Conservation (phyloP, 2,113 vertebrate genomes). For the Mesocricetus auratus region DNA sequence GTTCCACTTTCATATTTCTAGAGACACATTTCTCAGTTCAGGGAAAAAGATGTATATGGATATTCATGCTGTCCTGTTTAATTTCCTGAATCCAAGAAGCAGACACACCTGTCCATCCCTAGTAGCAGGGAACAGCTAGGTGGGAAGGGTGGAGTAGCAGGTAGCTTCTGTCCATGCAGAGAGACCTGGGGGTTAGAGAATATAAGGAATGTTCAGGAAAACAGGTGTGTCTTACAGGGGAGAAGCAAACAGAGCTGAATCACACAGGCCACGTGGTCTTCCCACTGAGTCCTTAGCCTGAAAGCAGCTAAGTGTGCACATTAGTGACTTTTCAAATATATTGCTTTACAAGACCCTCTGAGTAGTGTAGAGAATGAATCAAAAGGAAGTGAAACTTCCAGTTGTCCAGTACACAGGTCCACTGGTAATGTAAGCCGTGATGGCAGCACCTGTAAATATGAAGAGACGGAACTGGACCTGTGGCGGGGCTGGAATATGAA, state of each 20-base stretch:
- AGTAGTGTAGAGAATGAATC: background rate
- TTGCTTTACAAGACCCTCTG: background rate
- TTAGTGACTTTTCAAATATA: background rate
- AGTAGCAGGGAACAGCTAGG: background rate
- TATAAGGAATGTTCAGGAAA: background rate
- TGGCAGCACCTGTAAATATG: background rate
- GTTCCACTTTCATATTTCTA: slow-evolving; percentile 50
- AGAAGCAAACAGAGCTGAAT: background rate
- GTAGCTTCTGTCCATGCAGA: background rate
- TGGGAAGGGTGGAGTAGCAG: background rate
- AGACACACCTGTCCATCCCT: background rate
- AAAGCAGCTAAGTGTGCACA: background rate
- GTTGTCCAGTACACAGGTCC: background rate
- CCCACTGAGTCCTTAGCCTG: background rate
- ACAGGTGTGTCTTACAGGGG: too few relatives aligned
- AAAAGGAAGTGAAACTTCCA: background rate
- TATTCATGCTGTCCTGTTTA: slow-evolving; percentile 19
- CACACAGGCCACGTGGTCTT: background rate
- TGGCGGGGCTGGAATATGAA: background rate
- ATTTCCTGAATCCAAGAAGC: slow-evolving; percentile 44
- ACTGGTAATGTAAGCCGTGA: background rate
- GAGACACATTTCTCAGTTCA: slow-evolving; percentile 37
- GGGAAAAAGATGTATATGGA: slow-evolving; percentile 18
- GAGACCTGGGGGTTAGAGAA: background rate
- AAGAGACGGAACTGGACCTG: background rate